phyloP scores from a whole-genome alignment of 2,888 invertebrate species.

The Nebria brevicollis region DNA sequence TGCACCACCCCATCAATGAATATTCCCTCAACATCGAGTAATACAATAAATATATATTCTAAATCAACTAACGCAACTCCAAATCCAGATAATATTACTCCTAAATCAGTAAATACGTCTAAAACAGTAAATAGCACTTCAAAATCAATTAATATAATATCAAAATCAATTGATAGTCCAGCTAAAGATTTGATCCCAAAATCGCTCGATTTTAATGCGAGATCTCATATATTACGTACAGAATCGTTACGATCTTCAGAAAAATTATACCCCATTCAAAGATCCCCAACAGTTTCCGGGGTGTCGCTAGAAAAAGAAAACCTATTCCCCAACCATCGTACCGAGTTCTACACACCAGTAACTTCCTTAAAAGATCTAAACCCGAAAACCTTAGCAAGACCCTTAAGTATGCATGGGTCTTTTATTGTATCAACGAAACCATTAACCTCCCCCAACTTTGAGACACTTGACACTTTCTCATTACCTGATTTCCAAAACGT shows the following conservation, averaged over 20 bases:
- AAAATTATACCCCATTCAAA: conserved; percentile 24
- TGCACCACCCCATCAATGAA: too few species aligned
- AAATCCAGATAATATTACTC: too few species aligned
- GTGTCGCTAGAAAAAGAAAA: conserved; percentile 23
- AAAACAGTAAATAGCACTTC: conserved; percentile 6
- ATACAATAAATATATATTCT: too few species aligned
- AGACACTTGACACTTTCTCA: conserved; percentile 60
- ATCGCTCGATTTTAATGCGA: background rate
- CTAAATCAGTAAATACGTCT: background rate
- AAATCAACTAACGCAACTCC: too few species aligned
- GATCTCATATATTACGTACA: conserved; percentile 17
- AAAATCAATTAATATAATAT: background rate
- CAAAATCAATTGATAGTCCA: background rate
- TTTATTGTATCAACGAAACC: conserved; percentile 49
- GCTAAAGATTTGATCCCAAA: background rate
- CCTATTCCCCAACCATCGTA: background rate
- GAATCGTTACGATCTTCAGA: conserved; percentile 24
- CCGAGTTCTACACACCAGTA: conserved; percentile 47
- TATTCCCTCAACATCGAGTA: too few species aligned
- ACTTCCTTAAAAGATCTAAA: conserved; percentile 50
- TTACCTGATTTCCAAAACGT: conserved; percentile 61
- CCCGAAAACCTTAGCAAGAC: conserved; percentile 50
- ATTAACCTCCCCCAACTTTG: conserved; percentile 51
- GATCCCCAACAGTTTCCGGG: conserved; percentile 39
- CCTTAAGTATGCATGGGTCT: conserved; percentile 54